Conservation (phyloP, 2,888 invertebrate species). For the Mimumesa dahlbomi region DNA sequence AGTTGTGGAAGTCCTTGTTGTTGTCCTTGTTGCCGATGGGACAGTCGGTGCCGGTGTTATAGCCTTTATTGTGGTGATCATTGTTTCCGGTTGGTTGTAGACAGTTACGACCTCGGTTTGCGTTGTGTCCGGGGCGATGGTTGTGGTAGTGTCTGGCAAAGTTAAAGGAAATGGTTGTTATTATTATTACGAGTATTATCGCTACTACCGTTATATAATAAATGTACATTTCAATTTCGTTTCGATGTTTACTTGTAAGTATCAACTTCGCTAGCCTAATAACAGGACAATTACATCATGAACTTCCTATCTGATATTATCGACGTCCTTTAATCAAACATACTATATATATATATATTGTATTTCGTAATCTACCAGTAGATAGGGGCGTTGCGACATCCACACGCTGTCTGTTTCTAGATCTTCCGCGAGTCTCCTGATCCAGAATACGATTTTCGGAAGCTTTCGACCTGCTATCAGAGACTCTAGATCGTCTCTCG, state of each 20-base stretch:
- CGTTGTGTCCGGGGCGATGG: constrained; percentile 31
- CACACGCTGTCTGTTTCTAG: constrained; percentile 45
- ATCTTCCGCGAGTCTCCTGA: constrained; percentile 44
- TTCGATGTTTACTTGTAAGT: no score
- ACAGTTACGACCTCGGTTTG: constrained; percentile 7
- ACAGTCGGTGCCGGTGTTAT: neutral
- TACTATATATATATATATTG: neutral
- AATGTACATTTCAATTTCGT: no score
- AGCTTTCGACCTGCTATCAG: constrained; percentile 36
- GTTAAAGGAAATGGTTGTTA: no score
- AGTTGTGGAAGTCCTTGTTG: constrained; percentile 15
- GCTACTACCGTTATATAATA: no score
- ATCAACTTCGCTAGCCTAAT: no score
- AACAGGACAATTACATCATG: no score
- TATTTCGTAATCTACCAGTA: constrained; percentile 32
- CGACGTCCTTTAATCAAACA: neutral
- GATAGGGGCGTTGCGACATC: constrained; percentile 15
- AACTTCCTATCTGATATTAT: no score
- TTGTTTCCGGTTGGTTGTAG: constrained; percentile 23
- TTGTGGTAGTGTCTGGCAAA: constrained; percentile 27
- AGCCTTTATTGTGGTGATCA: constrained; percentile 30
- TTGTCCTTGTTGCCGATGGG: neutral
- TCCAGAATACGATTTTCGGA: constrained; percentile 38
- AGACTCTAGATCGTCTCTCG: constrained; percentile 47
- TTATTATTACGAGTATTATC: no score